A percentile compares a stretch with the other conserved stretches of the same genome.
Conservation (phyloP, 23 tunicate genomes). For the Clavelina lepadiformis region DNA sequence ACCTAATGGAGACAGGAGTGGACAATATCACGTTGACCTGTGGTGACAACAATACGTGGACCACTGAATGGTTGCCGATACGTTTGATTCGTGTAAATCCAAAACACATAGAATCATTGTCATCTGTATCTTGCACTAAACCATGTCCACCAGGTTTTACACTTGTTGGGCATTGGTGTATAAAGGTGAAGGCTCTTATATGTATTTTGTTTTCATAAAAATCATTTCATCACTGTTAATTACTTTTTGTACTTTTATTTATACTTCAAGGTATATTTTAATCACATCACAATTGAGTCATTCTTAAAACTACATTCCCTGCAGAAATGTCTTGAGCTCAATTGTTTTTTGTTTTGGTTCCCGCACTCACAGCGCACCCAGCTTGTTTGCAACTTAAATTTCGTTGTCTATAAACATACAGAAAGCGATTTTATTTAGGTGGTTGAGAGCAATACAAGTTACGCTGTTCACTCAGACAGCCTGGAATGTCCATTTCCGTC, state of each 20-base stretch:
- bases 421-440: not conserved
- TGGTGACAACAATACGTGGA: constrained; percentile 23
- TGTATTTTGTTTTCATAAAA: too few species aligned
- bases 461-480: constrained; percentile 8
- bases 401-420: not conserved
- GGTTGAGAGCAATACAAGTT: not conserved
- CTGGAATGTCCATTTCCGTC: constrained; percentile 9
- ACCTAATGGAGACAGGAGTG: constrained; percentile 20
- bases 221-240: too few species aligned
- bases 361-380: not conserved
- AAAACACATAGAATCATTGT: constrained; percentile 8
- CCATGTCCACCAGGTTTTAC: constrained; percentile 24
- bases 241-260: too few species aligned
- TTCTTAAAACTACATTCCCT: too few species aligned
- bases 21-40: constrained; percentile 21
- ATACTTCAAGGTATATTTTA: too few species aligned
- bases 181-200: too few species aligned
- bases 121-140: constrained; percentile 22
- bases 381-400: not conserved
- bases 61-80: constrained; percentile 21
- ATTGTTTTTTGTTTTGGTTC: too few species aligned
- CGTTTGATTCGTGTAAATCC: constrained; percentile 16
- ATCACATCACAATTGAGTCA: too few species aligned
- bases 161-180: constrained; percentile 53
- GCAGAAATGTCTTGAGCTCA: too few species aligned